Percentiles rank a stretch among this genome's conserved stretches.
These are phyloP conservation scores for Crypturellus tataupa DNA, from an alignment of 2,797 vertebrate species.

Conservation along the genomic window DNA sequence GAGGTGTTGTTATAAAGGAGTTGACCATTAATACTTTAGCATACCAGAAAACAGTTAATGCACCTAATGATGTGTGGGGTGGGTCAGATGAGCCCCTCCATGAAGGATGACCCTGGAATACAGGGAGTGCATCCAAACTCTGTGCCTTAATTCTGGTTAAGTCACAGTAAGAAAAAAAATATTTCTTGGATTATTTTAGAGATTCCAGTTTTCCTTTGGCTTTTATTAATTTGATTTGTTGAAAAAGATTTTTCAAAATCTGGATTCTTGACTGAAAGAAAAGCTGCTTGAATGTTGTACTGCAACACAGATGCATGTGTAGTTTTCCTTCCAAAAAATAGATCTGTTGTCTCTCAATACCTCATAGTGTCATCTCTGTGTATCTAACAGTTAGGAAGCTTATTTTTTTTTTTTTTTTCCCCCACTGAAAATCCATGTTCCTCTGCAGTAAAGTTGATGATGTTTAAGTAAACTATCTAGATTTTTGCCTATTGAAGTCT, in stretches of 20 bases:
- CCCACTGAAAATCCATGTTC: not conserved
- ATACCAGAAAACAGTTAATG: not conserved
- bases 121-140: not conserved
- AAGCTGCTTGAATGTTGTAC: not conserved
- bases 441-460: not conserved
- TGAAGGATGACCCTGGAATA: not conserved
- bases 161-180: rapidly evolving
- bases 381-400: not conserved
- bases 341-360: not conserved
- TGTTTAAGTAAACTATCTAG: not conserved
- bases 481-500: not conserved
- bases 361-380: rapidly evolving
- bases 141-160: not conserved
- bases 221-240: not conserved
- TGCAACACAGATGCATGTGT: not conserved
- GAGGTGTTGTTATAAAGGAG: too few relatives aligned
- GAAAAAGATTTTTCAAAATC: not conserved
- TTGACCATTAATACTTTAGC: too few relatives aligned
- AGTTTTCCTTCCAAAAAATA: not conserved
- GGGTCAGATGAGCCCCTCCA: not conserved
- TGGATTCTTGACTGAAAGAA: not conserved
- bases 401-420: not conserved
- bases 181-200: not conserved
- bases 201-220: not conserved
- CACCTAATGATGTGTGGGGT: not conserved